Percentiles rank a stretch among this genome's conserved stretches.
Evolutionary conservation across 2,797 vertebrate species (phyloP).

Genomic region (Peromyscus attwateri): DNA sequence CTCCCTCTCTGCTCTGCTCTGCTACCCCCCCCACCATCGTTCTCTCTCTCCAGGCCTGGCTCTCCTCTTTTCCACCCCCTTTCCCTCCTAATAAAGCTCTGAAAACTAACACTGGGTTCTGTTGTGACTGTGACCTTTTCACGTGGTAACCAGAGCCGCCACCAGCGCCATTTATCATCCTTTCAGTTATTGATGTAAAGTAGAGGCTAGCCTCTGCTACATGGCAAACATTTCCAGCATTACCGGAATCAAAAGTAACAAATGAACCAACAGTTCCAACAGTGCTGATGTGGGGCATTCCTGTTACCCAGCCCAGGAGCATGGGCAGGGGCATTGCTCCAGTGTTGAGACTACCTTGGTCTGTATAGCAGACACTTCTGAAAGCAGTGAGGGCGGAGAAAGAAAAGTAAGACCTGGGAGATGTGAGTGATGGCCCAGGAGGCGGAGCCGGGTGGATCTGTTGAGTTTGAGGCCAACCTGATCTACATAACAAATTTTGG

Average conservation of each 20-base stretch:
- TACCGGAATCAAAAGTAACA: neutral
- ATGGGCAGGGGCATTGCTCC: neutral
- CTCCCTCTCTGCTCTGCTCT: too few relatives aligned
- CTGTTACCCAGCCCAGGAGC: neutral
- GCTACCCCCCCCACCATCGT: too few relatives aligned
- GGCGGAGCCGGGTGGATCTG: neutral
- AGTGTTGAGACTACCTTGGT: neutral
- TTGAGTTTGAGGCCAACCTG: neutral
- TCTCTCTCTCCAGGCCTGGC: too few relatives aligned
- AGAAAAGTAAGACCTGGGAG: neutral
- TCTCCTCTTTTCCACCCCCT: too few relatives aligned
- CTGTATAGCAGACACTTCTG: neutral
- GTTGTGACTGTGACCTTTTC: too few relatives aligned
- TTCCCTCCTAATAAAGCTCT: too few relatives aligned
- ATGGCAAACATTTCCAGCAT: too few relatives aligned
- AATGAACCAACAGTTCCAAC: neutral
- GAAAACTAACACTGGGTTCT: too few relatives aligned
- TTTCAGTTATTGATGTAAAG: neutral
- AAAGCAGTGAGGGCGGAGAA: neutral
- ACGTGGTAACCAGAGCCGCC: too few relatives aligned
- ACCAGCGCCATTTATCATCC: too few relatives aligned
- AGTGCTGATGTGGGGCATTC: neutral
- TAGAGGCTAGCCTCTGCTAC: neutral
- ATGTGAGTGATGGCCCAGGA: neutral
- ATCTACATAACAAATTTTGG: neutral